These are phyloP conservation scores for Chiropotes sagulatus DNA, from an alignment of 2,797 vertebrate genomes.

Conservation along the genomic window DNA sequence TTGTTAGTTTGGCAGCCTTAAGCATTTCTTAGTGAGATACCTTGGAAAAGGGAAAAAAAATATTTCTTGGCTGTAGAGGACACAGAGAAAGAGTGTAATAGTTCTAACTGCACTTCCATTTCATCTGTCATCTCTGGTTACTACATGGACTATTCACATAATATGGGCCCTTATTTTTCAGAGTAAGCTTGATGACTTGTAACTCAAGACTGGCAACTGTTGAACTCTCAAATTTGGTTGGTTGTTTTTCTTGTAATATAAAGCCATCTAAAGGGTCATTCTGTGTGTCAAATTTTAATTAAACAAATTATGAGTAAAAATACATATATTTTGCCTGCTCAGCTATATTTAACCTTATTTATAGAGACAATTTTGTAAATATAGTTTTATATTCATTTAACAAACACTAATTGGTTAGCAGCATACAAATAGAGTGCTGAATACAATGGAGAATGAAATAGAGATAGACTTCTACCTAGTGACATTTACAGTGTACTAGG, in stretches of 20 bases:
- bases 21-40: background rate
- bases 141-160: background rate
- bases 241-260: background rate
- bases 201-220: background rate
- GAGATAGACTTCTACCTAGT: background rate
- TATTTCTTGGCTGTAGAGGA: background rate
- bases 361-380: background rate
- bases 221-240: background rate
- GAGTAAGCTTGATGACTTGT: background rate
- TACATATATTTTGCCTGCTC: background rate
- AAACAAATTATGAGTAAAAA: background rate
- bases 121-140: background rate
- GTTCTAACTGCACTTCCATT: background rate
- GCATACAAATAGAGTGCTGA: background rate
- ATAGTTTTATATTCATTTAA: background rate
- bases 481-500: background rate
- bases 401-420: background rate
- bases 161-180: background rate
- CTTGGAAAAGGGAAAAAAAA: background rate
- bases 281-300: background rate
- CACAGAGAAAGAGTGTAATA: background rate
- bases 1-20: background rate
- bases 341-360: background rate
- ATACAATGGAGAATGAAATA: background rate
- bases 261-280: background rate